These are phyloP conservation scores for Drosophila algonquin DNA, from an alignment of 2,888 invertebrate genomes.

Conservation along the genomic window DNA sequence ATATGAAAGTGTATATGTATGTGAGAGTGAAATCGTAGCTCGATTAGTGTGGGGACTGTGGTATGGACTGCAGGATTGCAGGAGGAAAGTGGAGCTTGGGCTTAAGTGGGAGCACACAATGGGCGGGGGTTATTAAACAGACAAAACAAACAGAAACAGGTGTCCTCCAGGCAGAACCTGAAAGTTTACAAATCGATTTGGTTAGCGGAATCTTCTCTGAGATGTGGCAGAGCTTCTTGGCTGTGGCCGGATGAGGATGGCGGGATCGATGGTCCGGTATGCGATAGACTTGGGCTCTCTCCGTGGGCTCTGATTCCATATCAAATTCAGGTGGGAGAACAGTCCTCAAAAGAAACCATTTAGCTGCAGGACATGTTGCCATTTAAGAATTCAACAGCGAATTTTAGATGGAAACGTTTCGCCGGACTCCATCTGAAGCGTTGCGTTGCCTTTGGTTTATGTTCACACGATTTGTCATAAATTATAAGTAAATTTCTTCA, in stretches of 20 bases:
- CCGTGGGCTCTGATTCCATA: constrained; percentile 34
- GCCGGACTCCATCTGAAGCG: not conserved
- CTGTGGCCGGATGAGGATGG: constrained; percentile 24
- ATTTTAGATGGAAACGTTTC: not conserved
- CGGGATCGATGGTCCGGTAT: not conserved
- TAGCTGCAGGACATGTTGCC: constrained; percentile 3
- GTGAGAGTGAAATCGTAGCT: not conserved
- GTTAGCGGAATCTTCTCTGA: constrained; percentile 32
- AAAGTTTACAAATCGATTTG: constrained; percentile 9
- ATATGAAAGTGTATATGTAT: not conserved
- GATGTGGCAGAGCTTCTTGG: constrained; percentile 35
- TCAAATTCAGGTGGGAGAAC: constrained; percentile 6
- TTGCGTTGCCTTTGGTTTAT: constrained; percentile 1
- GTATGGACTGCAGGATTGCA: not conserved
- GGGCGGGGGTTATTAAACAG: not conserved
- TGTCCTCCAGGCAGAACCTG: constrained; percentile 22
- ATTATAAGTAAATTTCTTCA: constrained; percentile 5
- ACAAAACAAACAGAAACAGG: constrained; percentile 16
- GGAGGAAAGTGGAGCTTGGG: not conserved
- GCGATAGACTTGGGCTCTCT: not conserved
- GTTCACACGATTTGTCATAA: constrained; percentile 4
- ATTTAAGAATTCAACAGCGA: no score
- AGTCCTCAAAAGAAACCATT: not conserved
- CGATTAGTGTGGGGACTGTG: not conserved
- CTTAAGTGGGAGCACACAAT: constrained; percentile 2